phyloP scores from a whole-genome alignment of 2,113 vertebrate species.

The Mungos mungo region DNA sequence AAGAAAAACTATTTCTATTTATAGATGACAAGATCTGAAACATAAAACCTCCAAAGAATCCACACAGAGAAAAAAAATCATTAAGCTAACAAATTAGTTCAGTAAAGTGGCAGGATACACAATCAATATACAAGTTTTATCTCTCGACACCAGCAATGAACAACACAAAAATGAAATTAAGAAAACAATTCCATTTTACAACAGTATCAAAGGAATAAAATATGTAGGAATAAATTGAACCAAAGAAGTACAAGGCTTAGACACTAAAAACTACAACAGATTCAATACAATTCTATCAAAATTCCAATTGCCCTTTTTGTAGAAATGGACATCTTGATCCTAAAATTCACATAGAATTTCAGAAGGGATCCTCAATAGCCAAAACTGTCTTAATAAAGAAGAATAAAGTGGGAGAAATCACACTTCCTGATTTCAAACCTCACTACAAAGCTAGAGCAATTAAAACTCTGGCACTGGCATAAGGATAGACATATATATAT shows the following conservation, averaged over 20 bases:
- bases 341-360: neutral
- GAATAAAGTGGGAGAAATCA: neutral
- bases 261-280: constrained; percentile 11
- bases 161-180: constrained; percentile 5
- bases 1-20: neutral
- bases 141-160: constrained; percentile 17
- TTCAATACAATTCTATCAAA: constrained; percentile 30
- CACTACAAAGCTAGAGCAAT: neutral
- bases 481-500: neutral
- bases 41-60: neutral
- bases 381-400: constrained; percentile 37
- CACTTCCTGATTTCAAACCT: constrained; percentile 44
- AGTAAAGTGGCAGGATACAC: constrained; percentile 10
- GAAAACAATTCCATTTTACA: constrained; percentile 26
- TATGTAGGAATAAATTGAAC: constrained; percentile 35
- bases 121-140: neutral
- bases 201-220: constrained; percentile 8
- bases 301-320: neutral
- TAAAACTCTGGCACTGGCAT: neutral
- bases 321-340: constrained; percentile 16
- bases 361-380: neutral
- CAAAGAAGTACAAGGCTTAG: neutral
- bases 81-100: neutral
- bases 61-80: neutral
- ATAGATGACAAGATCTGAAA: neutral